A percentile compares a stretch with the other conserved stretches of the same genome.
Evolutionary conservation across 2,888 invertebrate genomes (phyloP).

Genomic region (Gasteruption jaculator): DNA sequence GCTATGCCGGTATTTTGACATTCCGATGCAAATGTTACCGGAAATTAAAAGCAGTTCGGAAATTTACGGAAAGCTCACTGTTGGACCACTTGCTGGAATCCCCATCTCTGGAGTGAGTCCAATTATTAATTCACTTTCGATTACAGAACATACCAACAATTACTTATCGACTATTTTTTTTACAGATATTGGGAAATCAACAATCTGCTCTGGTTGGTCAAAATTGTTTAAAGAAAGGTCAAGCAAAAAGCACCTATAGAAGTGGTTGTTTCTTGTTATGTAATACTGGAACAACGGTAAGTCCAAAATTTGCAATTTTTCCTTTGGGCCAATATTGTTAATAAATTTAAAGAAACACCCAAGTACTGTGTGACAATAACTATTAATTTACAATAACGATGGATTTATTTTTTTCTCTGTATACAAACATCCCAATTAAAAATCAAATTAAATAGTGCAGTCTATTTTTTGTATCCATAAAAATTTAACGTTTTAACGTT

Average conservation of each 20-base stretch:
- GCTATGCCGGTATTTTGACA: conserved; percentile 75
- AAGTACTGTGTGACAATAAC: neutral
- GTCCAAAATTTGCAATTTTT: no score
- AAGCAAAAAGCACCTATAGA: conserved; percentile 91
- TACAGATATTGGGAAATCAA: conserved; percentile 89
- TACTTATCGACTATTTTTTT: no score
- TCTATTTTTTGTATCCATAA: neutral
- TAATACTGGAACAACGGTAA: conserved; percentile 81
- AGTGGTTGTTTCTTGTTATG: conserved; percentile 94
- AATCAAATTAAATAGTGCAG: neutral
- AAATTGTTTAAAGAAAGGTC: conserved; percentile 79
- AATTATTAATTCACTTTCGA: conserved; percentile 2
- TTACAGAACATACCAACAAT: neutral
- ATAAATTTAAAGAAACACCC: neutral
- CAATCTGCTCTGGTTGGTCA: conserved; percentile 92
- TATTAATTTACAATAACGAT: conserved; percentile 3
- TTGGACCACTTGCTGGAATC: conserved; percentile 67
- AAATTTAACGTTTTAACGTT: neutral
- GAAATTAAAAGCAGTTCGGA: conserved; percentile 84
- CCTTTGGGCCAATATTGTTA: no score
- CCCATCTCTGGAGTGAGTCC: conserved; percentile 62
- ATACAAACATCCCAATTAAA: no score
- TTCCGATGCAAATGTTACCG: conserved; percentile 75
- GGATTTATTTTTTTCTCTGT: neutral
- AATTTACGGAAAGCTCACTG: conserved; percentile 72